A percentile compares a stretch with the other conserved stretches of the same genome.
These are phyloP conservation scores for Lepidocyrtoides sp. DNA, from an alignment of 2,888 invertebrate genomes.

Conservation along the genomic window DNA sequence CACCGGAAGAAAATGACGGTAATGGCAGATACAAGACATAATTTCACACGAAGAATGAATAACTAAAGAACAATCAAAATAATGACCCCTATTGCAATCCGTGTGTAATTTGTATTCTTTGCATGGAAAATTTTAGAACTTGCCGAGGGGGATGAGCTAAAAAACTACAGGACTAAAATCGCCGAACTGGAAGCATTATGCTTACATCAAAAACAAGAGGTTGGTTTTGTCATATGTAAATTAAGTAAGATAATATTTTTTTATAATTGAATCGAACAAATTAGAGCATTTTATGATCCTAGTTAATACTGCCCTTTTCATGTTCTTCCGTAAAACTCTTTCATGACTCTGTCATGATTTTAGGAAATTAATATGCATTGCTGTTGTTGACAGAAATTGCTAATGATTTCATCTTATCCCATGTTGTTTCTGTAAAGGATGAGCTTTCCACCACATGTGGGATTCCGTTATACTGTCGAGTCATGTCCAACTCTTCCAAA, in stretches of 20 bases:
- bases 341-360: too few species aligned
- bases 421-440: conserved; percentile 30
- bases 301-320: too few species aligned
- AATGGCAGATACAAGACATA: too few species aligned
- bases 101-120: too few species aligned
- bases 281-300: too few species aligned
- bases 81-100: too few species aligned
- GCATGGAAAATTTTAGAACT: conserved; percentile 50
- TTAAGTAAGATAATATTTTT: too few species aligned
- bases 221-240: too few species aligned
- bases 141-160: conserved; percentile 85
- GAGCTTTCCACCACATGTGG: conserved; percentile 65
- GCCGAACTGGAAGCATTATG: conserved; percentile 89
- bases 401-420: conserved; percentile 59
- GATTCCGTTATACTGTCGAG: conserved; percentile 53
- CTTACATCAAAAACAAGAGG: conserved; percentile 89
- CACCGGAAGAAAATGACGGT: conserved; percentile 89
- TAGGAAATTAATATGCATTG: not conserved
- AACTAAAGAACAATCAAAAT: too few species aligned
- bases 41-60: too few species aligned
- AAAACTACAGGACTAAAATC: conserved; percentile 86
- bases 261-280: too few species aligned
- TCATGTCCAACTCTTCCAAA: conserved; percentile 57
- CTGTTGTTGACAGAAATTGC: conserved; percentile 22
- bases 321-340: too few species aligned